Evolutionary conservation across 2,888 invertebrate species (phyloP), one percentile per base, ranked within the genome.

Genomic region (Lycaena phlaeas): DNA sequence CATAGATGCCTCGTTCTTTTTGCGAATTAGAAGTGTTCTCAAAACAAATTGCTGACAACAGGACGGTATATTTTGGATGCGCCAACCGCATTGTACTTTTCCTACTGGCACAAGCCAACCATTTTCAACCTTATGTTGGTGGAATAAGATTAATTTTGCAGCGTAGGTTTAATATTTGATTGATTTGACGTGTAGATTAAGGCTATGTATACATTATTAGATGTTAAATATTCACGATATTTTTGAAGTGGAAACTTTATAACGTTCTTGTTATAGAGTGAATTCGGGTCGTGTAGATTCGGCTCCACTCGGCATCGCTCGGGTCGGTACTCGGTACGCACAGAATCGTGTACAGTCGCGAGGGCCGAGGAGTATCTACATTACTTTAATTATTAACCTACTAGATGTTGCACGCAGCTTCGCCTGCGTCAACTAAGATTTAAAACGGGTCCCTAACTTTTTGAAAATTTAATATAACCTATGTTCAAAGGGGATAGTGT

Each of bases 41-140:
- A 78, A 81, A 81, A 81, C 73, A 82, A 84, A 81, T 84, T 84
- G 82, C 82, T 81, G 82, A 79, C 81, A 82, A 70, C 68, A 69
- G 72, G 75, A 74, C 70, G 74, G 70, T 75, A 68, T 68, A 67
- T 70, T 71, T 76, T 73, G 71, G 75, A 78, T 73, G 61, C 63
- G 61, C 59, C 58, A 66, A 64, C 68, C 68, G 59, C 66, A 61
- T 59, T 18, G 12, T 31, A 39, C 30, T 14, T 39, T 31, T 18
- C n/a, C 25, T 39, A 26, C 30, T 39, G 25, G 3, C 5, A 28
- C n/a, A 11, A 3, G 10, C 40, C 26, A 29, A 27, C 7, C n/a
- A 57, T 48, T 55, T 45, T 53, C 18, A 51, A 45, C 50, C 49
- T 51, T 64, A 52, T 43, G 0, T 0, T 0, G 0, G 2, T 1